Conservation (phyloP, 2,797 vertebrate species). For the Macrochelys suwanniensis region DNA sequence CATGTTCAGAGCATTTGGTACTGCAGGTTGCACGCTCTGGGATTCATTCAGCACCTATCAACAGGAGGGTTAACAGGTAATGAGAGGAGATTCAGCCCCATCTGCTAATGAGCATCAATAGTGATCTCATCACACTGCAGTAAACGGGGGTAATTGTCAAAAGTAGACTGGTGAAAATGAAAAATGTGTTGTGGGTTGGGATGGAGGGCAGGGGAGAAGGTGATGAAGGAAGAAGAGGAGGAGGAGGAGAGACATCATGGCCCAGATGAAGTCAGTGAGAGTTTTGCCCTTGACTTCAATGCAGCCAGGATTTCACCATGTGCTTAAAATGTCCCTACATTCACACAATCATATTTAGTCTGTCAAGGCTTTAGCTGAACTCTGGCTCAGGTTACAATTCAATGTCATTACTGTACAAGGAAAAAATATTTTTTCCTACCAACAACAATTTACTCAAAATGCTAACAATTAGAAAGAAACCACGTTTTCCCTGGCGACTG, state of each 20-base stretch:
- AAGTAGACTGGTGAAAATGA: constrained; percentile 66
- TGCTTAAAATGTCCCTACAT: constrained; percentile 32
- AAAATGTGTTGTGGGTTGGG: neutral
- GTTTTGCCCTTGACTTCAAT: constrained; percentile 42
- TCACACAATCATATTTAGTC: constrained; percentile 2
- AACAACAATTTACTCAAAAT: neutral
- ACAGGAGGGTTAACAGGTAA: neutral
- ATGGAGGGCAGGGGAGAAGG: neutral
- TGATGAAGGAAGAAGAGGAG: neutral
- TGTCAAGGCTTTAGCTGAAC: neutral
- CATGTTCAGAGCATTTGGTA: neutral
- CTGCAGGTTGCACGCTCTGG: neutral
- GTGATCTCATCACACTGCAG: neutral
- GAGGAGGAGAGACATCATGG: constrained; percentile 25
- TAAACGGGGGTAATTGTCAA: constrained; percentile 46
- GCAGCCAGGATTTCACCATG: constrained; percentile 13
- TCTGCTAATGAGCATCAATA: constrained; percentile 29
- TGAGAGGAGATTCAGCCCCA: constrained; percentile 30
- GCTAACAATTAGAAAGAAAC: neutral
- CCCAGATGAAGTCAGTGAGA: constrained; percentile 34
- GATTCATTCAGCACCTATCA: constrained; percentile 1
- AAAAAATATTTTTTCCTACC: neutral
- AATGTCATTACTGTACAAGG: neutral
- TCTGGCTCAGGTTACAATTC: neutral
- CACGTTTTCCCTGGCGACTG: neutral